phyloP scores from a whole-genome alignment of 2,113 vertebrate genomes.

The Parotia lawesii region DNA sequence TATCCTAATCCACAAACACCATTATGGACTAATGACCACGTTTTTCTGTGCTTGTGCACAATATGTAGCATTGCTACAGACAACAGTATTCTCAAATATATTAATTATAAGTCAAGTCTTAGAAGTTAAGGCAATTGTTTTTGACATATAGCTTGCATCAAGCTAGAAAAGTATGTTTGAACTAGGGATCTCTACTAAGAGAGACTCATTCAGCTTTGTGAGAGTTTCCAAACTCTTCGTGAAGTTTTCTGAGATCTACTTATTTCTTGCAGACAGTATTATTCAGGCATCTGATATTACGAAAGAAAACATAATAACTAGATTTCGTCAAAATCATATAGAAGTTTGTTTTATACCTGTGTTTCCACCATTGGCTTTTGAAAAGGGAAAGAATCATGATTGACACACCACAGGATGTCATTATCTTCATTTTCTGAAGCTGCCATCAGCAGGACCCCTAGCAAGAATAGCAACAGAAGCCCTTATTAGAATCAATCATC shows the following conservation, averaged over 20 bases:
- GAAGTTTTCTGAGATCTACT: neutral
- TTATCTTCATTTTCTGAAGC: conserved; percentile 95
- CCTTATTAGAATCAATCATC: neutral
- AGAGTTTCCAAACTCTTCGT: neutral
- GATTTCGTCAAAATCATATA: neutral
- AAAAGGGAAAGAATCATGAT: conserved; percentile 96
- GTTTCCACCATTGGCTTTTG: conserved; percentile 97
- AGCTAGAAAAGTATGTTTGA: neutral
- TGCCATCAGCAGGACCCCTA: conserved; percentile 91
- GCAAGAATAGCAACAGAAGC: neutral
- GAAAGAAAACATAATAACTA: neutral
- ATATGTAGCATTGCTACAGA: neutral
- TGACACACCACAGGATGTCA: conserved; percentile 95
- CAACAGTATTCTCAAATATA: neutral
- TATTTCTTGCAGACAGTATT: neutral
- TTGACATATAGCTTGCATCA: neutral
- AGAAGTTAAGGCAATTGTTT: neutral
- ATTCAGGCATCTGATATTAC: neutral
- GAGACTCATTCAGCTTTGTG: neutral
- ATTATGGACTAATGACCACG: no score
- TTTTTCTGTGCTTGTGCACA: neutral
- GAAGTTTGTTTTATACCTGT: conserved; percentile 74
- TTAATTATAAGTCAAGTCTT: neutral
- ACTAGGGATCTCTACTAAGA: neutral
- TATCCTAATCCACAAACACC: neutral